Evolutionary conservation across 2,888 invertebrate genomes (phyloP), one percentile per base, ranked within the genome.

Genomic region (Drosophila maculinotata): DNA sequence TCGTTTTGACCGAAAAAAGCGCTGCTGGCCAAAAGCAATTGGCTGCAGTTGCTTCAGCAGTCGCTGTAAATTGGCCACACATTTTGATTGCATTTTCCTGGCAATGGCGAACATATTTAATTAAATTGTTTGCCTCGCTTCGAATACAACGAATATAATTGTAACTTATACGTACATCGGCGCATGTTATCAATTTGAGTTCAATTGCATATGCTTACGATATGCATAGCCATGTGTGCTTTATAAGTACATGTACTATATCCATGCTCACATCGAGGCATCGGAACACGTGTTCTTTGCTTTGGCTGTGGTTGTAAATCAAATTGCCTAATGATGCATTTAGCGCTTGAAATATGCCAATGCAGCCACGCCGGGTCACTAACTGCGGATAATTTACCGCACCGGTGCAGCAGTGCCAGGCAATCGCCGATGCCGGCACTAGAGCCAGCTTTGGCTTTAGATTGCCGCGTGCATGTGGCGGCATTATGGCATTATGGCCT

Each of bases 281-380:
- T 42, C 26, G 54, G 56, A 48, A 83, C 83, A 80, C 78, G 74
- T 84, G 83, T 79, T 48, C 60, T 42, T 49, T 56, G 59, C 39
- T 33, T 74, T 52, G 44, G 52, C 17, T 58, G 44, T 52, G 76
- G 64, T 30, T 68, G 76, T 87, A 87, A 77, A 84, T 84, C 87
- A 84, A 87, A 76, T 68, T 70, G 73, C 62, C 85, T 87, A 84
- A 84, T 84, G 85, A 84, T 85, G 83, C 83, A 84, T 85, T 84
- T 84, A 87, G 79, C 83, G 70, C 73, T 85, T 87, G 76, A 84
- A 84, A 84, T 84, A 87, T 84, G 87, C 85, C 87, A 87, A 84
- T 87, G 78, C 75, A 81, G 63, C 81, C 82, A 72, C 71, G 66
- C 76, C 82, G 79, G 83, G 83, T 84, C 83, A 85, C 79, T 82